These are phyloP conservation scores for Diadegma fenestrale DNA, from an alignment of 2,888 invertebrate species.

Conservation along the genomic window DNA sequence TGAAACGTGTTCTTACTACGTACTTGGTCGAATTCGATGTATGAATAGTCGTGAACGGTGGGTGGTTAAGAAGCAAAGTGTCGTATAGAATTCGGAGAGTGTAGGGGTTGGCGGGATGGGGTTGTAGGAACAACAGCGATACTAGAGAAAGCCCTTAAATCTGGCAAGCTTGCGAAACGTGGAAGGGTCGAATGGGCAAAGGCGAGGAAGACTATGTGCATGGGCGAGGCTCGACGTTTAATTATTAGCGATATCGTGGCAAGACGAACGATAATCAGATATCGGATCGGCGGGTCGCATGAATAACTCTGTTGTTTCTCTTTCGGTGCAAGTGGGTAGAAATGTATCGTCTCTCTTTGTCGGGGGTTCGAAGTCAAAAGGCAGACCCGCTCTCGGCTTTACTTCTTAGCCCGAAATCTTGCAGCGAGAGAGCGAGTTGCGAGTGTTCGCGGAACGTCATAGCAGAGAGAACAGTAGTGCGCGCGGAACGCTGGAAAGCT, in stretches of 20 bases:
- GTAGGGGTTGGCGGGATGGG: constrained; percentile 28
- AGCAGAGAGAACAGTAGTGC: too few relatives aligned
- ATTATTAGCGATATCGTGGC: constrained; percentile 81
- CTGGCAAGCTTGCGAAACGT: constrained; percentile 64
- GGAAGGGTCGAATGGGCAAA: constrained; percentile 58
- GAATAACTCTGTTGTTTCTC: constrained; percentile 73
- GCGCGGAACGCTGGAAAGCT: constrained; percentile 44
- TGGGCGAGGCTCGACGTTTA: constrained; percentile 77
- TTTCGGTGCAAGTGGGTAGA: constrained; percentile 17
- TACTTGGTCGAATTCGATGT: background rate
- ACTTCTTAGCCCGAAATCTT: constrained; percentile 33
- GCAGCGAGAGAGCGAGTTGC: constrained; percentile 43
- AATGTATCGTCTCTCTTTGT: constrained; percentile 30
- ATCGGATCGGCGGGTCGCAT: constrained; percentile 79
- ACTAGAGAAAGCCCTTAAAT: constrained; percentile 54
- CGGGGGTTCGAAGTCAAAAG: constrained; percentile 65
- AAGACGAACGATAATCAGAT: constrained; percentile 83
- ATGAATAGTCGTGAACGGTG: background rate
- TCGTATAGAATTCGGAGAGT: constrained; percentile 22
- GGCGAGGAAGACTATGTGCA: constrained; percentile 52
- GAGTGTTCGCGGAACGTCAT: constrained; percentile 58
- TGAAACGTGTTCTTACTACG: background rate
- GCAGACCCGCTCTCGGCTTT: constrained; percentile 38
- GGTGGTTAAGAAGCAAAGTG: background rate
- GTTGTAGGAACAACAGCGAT: constrained; percentile 32